A percentile compares a stretch with the other conserved stretches of the same genome.
These are phyloP conservation scores for Macrosiphum euphorbiae DNA, from an alignment of 2,888 invertebrate genomes.

Conservation along the genomic window DNA sequence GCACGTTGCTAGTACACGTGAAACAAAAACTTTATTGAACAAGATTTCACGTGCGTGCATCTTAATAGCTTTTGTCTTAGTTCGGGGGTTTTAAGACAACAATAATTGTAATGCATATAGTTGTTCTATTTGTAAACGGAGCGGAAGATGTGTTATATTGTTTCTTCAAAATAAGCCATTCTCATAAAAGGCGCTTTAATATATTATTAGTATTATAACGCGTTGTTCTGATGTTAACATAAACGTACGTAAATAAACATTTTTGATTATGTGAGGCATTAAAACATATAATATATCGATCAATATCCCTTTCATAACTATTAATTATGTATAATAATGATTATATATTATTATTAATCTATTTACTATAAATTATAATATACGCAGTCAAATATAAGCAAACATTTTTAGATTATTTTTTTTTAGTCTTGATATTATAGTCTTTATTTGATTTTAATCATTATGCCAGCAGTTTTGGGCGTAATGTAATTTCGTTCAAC, in stretches of 20 bases:
- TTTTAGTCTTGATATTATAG: not conserved
- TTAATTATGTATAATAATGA: too few relatives aligned
- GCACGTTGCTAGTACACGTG: not conserved
- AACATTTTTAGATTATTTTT: not conserved
- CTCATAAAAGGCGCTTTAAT: not conserved
- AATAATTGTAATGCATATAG: not conserved
- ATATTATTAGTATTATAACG: not conserved
- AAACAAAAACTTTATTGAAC: slow-evolving; percentile 37
- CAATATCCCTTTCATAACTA: not conserved
- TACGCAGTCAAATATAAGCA: not conserved
- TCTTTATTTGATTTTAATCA: not conserved
- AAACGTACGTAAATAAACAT: not conserved
- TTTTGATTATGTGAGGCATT: not conserved
- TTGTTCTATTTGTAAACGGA: not conserved
- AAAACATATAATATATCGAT: not conserved
- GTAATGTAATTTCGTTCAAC: not conserved
- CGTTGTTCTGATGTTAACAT: not conserved
- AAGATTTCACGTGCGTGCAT: not conserved
- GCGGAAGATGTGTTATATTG: not conserved
- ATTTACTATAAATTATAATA: not conserved
- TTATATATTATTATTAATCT: too few relatives aligned
- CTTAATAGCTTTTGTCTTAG: slow-evolving; percentile 54
- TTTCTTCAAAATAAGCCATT: not conserved
- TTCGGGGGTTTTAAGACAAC: slow-evolving; percentile 20
- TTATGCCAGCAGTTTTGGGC: not conserved